A percentile compares a stretch with the other conserved stretches of the same genome.
Evolutionary conservation across 1,140 invertebrate species (phyloP).

Genomic region (Liolophura sinensis): DNA sequence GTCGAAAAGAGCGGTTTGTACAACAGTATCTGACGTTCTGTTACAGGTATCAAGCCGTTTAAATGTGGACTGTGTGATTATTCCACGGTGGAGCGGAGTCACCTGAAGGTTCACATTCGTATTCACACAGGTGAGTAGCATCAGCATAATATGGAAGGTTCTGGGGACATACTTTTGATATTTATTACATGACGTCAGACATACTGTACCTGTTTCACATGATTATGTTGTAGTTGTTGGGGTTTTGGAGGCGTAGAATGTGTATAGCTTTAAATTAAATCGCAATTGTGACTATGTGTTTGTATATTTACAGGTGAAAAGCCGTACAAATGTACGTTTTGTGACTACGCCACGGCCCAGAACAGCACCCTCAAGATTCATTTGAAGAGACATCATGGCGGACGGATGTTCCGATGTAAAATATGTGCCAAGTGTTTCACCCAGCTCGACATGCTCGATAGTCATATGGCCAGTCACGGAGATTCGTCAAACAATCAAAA

Average conservation of each 20-base stretch:
- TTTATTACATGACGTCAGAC: too few species aligned
- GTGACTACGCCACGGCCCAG: slow-evolving; percentile 59
- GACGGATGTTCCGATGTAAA: slow-evolving; percentile 25
- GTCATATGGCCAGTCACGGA: slow-evolving; percentile 11
- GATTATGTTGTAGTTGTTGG: too few species aligned
- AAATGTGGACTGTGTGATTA: slow-evolving; percentile 62
- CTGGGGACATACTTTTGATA: too few species aligned
- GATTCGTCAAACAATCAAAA: too few species aligned
- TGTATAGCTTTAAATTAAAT: not conserved
- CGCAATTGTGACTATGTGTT: not conserved
- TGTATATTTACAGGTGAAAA: slow-evolving; percentile 51
- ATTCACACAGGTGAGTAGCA: slow-evolving; percentile 52
- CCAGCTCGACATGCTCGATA: slow-evolving; percentile 20
- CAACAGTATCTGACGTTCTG: slow-evolving; percentile 5
- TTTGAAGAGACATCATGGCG: slow-evolving; percentile 49
- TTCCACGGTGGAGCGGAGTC: slow-evolving; percentile 60
- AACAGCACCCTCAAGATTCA: slow-evolving; percentile 59
- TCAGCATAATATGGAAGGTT: too few species aligned
- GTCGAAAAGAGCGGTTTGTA: not conserved
- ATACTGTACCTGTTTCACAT: too few species aligned
- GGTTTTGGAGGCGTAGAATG: not conserved
- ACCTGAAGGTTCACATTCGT: slow-evolving; percentile 60
- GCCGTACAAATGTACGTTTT: slow-evolving; percentile 57
- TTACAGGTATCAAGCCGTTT: slow-evolving; percentile 57
- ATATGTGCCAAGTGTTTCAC: slow-evolving; percentile 32